Base-by-base conservation (phyloP, 2,797 vertebrate genomes). In the Xiphorhynchus erythropygius region DNA sequence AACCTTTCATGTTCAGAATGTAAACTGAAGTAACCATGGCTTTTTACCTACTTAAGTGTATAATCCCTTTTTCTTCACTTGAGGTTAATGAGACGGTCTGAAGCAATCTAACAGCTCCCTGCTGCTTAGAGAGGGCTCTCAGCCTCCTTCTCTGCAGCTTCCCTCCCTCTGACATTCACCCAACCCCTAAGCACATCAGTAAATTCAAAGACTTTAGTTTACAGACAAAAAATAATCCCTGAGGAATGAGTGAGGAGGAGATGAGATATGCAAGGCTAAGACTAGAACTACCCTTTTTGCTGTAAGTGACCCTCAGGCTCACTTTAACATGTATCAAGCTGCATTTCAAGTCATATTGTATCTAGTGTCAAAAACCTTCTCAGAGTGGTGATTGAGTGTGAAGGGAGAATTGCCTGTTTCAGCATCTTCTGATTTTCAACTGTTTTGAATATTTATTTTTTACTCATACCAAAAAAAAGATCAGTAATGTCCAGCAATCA, bases 51-150 rank as follows among this genome's bases (percentile, higher is more conserved):
- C 65, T 80, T 92, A 83, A 70, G 41, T 25, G 13, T 60, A 75
- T 94, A 95, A 96, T 84, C 73, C 25, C 35, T 84, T 92, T 84
- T 93, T 33, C 35, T 86, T 88, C 69, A 75, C 24, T 55, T 0
- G 0, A 91, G 73, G 65, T 87, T 95, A 96, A 94, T 90, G 85
- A 86, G 96, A 88, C 75, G 53, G 53, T 84, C 75, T 95, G 87
- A 85, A 95, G 52, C 71, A 64, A 83, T 70, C 60, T 83, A 92
- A 55, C 17, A 91, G 39, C 75, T 83, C 65, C 64, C 78, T 83
- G 71, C 68, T 94, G 64, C 91, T 85, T 44, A 32, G 33, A 60
- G 55, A 87, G 59, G 49, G 68, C 42, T 92, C 67, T 57, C 35
- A 69, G 68, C 1, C 77, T 83, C 41, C 47, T 95, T 49, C 76